A percentile compares a stretch with the other conserved stretches of the same genome.
These are phyloP conservation scores for human (Homo sapiens) DNA, from an alignment of 2,113 vertebrate species.

Conservation along the genomic window DNA sequence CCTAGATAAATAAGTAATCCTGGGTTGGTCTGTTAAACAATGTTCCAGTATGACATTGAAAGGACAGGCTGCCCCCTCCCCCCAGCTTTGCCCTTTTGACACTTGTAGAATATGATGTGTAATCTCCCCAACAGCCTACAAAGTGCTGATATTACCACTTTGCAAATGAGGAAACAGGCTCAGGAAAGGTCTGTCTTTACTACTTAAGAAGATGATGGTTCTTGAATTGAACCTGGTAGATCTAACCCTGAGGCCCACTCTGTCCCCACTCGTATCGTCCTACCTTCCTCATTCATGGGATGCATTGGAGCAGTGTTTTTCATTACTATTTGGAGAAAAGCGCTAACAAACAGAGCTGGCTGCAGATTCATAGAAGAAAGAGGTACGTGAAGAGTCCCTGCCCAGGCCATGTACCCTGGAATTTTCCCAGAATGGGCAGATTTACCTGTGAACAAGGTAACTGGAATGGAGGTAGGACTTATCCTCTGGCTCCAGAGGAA, in stretches of 20 bases:
- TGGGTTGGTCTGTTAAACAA: background rate
- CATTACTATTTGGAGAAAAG: background rate
- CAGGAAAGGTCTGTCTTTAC: background rate
- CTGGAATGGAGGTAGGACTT: background rate
- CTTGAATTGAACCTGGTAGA: background rate
- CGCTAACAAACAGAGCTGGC: background rate
- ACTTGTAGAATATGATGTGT: background rate
- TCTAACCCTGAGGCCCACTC: background rate
- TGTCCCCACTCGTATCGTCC: background rate
- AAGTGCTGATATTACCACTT: background rate
- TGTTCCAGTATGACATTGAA: background rate
- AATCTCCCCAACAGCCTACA: background rate
- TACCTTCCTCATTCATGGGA: background rate
- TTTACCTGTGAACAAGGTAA: background rate
- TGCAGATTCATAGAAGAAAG: background rate
- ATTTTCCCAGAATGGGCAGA: too few species aligned
- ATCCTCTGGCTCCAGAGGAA: background rate
- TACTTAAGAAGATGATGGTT: background rate
- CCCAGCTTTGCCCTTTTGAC: background rate
- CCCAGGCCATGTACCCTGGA: background rate
- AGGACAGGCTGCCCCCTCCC: background rate
- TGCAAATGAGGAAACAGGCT: background rate
- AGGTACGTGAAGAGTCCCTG: background rate
- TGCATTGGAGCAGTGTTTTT: background rate
- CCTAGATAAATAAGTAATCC: background rate